A percentile compares a stretch with the other conserved stretches of the same genome.
phyloP scores from a whole-genome alignment of 2,888 invertebrate species.

The Lepidocyrtinus sp. region DNA sequence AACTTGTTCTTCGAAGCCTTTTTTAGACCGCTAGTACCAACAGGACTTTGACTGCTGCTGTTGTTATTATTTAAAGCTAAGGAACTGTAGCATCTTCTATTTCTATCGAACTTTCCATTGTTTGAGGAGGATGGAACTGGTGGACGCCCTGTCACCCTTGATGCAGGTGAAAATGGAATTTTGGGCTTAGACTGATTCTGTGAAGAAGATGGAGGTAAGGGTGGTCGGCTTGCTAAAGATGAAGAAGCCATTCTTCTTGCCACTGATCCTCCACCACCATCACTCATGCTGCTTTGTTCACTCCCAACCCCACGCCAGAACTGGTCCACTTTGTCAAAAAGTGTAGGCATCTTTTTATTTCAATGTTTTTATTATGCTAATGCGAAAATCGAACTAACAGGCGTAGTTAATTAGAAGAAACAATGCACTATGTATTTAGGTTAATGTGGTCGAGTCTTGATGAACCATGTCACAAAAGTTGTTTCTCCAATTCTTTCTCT shows the following conservation, averaged over 20 bases:
- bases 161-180: not conserved
- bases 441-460: not conserved
- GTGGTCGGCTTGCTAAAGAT: constrained; percentile 36
- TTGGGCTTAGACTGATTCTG: not conserved
- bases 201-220: constrained; percentile 42
- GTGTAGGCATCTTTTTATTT: constrained; percentile 35
- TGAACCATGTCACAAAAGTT: not conserved
- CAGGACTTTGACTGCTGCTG: not conserved
- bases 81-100: constrained; percentile 60
- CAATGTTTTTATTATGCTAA: not conserved
- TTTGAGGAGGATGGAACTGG: constrained; percentile 20
- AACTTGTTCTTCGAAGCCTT: constrained; percentile 35
- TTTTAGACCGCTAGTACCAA: not conserved
- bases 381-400: not conserved
- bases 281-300: constrained; percentile 30
- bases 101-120: constrained; percentile 47
- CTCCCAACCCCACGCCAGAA: constrained; percentile 58
- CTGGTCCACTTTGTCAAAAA: constrained; percentile 59
- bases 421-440: constrained; percentile 2
- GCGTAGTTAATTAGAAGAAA: not conserved
- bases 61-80: constrained; percentile 49
- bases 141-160: constrained; percentile 27
- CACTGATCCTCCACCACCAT: not conserved
- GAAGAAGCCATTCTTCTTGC: constrained; percentile 22
- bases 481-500: not conserved